phyloP scores from a whole-genome alignment of 2,888 invertebrate species.

The Euphydryas editha region DNA sequence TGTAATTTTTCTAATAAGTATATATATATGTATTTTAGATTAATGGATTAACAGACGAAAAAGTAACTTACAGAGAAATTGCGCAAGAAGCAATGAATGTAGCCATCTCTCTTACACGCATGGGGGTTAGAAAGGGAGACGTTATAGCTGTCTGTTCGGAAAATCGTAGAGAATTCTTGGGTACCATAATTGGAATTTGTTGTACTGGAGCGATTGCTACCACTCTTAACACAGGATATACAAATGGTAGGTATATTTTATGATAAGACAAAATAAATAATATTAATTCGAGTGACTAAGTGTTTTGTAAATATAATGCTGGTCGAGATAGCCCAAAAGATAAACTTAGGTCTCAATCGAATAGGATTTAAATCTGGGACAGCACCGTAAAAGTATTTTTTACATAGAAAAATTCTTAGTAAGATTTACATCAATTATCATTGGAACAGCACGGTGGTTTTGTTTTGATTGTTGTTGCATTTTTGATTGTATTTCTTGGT shows the following conservation, averaged over 20 bases:
- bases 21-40: slow-evolving; percentile 53
- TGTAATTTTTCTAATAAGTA: background rate
- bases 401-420: too few species aligned
- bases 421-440: too few species aligned
- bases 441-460: too few species aligned
- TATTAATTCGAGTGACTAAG: too few species aligned
- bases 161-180: slow-evolving; percentile 62
- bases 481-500: too few species aligned
- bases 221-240: slow-evolving; percentile 57
- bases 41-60: slow-evolving; percentile 60
- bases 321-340: too few species aligned
- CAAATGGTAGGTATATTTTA: slow-evolving; percentile 51
- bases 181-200: slow-evolving; percentile 55
- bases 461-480: too few species aligned
- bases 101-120: slow-evolving; percentile 63
- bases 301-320: too few species aligned
- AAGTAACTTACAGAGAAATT: slow-evolving; percentile 55
- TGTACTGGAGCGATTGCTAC: slow-evolving; percentile 62
- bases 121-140: slow-evolving; percentile 68
- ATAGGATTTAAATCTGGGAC: too few species aligned
- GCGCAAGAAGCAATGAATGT: slow-evolving; percentile 63
- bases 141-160: slow-evolving; percentile 64
- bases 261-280: too few species aligned
- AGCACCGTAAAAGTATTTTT: too few species aligned
- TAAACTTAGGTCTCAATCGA: too few species aligned